Base-by-base conservation (phyloP, 1,140 invertebrate genomes). In the Armadillidium nasatum region DNA sequence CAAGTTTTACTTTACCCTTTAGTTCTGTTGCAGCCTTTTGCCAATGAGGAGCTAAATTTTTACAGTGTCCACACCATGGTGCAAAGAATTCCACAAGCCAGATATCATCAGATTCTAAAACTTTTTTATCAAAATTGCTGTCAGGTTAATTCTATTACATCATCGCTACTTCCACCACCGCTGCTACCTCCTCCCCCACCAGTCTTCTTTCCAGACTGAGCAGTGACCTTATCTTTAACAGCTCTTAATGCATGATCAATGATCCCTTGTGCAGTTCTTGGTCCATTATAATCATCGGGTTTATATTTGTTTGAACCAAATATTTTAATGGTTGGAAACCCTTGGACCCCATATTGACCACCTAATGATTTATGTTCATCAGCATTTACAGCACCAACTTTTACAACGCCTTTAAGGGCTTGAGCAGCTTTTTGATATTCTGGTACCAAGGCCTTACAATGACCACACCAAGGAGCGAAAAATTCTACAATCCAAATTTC, bases 61-160 rank as follows among this genome's bases (percentile, higher is more conserved):
- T 97, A 82, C 97, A 98, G 85, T 98, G 94, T 22, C 94, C 94
- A 85, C 94, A 97, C 94, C 94, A 96, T 0, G 97, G 97, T 15
- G 97, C 97, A 86, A 91, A 98, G 88, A 99, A 99, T 85, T 98
- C 96, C 6, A 99, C 94, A 71, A 99, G 83, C 94, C 95, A 98
- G 85, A 96, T 88, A 82, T 98, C 95, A 15, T 96, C 92, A 7
- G 93, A 94, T 72, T 95, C 88, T 73, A 98, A 83, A 11, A 99
- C 96, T 46, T 92, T 83, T 83, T 94, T 90, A 78, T 97, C 91
- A 84, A 99, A 99, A 85, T 98, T 98, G 43, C 89, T 89, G 83
- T 98, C 96, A 0, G 96, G 96, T 98, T 60, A 99, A 85, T 83
- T 96, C 94, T 81, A 99, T 87, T 3, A 98, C 96, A 85, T 95